These are phyloP conservation scores for Melanerpes formicivorus DNA, from an alignment of 2,113 vertebrate species.

Conservation along the genomic window DNA sequence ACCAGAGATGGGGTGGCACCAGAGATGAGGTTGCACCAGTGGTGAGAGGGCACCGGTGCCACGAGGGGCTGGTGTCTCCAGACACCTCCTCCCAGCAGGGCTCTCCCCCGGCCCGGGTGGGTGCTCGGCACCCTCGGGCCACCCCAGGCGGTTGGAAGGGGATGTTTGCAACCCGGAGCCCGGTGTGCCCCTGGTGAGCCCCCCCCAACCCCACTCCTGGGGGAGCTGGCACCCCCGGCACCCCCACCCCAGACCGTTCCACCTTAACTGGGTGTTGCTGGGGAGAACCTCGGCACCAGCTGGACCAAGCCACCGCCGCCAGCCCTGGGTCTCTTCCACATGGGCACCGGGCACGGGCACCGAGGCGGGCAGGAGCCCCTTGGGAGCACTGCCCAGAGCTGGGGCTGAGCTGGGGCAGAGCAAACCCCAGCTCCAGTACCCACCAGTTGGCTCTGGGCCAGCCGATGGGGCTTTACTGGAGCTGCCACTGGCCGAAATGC, in stretches of 20 bases:
- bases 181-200: accelerated
- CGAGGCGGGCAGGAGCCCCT: accelerated
- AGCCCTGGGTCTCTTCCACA: neutral
- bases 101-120: accelerated
- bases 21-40: too few relatives aligned
- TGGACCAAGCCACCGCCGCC: neutral
- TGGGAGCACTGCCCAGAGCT: neutral
- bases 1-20: neutral
- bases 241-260: neutral
- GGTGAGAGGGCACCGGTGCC: neutral
- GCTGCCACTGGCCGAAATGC: neutral
- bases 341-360: accelerated
- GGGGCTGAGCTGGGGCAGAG: neutral
- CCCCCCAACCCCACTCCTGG: neutral
- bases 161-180: too few relatives aligned
- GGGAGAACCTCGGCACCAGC: neutral
- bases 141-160: accelerated
- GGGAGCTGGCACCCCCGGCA: neutral
- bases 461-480: accelerated
- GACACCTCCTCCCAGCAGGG: neutral
- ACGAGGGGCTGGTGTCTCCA: neutral
- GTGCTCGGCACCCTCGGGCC: neutral
- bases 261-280: neutral
- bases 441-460: accelerated
- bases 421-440: too few relatives aligned